Evolutionary conservation across 1,140 invertebrate species (phyloP), one percentile per base, ranked within the genome.

Genomic region (Stegodyphus dumicola): DNA sequence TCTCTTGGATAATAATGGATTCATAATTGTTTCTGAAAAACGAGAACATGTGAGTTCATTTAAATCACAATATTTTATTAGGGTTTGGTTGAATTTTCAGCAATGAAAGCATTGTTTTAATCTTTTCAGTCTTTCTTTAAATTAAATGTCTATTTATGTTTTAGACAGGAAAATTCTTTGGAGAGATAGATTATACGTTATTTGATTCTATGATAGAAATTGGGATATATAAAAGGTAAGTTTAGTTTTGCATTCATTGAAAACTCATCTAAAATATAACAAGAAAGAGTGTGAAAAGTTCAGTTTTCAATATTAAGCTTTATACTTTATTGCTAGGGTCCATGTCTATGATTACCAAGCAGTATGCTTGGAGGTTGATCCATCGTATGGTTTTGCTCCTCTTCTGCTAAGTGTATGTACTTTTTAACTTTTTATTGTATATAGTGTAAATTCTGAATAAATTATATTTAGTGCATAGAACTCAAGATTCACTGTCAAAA

Each of bases 151-250:
- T 60, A 6, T 49, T 6, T n/a, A n/a, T n/a, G n/a, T 77, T 85
- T 52, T 64, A 88, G 80, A 87, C 87, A 64, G 89, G 89, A 33
- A 88, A 89, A 79, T 98, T 98, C 90, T 98, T 98, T 89, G 96
- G 96, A 0, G 95, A 97, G 90, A 95, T 97, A 69, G 96, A 98
- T 89, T 96, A 96, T n/a, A 97, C 96, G 2, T 96, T 98, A 70
- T 97, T 98, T 95, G 95, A 97, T 90, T 96, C 95, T 0, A 90
- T 98, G 51, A 95, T 98, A 0, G 95, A 97, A 89, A 95, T 96
- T 89, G 93, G 94, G 81, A 97, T 98, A 87, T 98, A 96, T 90
- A 95, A 94, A 88, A 95, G 95, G 91, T 87, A 80, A 60, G n/a
- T 78, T 7, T 10, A 13, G 15, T 33, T 83, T 74, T 51, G 7